phyloP scores from a whole-genome alignment of 2,797 vertebrate genomes.

The Rhinogobio ventralis region DNA sequence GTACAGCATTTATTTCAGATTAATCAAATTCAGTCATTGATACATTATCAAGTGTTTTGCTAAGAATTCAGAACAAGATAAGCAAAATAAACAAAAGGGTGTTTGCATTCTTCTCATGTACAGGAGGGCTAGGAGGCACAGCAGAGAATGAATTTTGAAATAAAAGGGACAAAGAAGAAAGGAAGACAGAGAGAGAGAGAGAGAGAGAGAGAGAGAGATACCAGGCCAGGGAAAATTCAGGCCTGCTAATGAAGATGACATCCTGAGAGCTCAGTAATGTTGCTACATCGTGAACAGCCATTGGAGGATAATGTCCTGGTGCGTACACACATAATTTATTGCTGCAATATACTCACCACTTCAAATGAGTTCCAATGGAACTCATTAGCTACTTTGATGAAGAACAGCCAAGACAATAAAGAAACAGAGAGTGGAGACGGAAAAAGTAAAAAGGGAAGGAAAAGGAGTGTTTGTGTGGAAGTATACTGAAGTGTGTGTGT shows the following conservation, averaged over 20 bases:
- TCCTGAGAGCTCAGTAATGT: conserved; percentile 49
- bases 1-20: no score
- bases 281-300: conserved; percentile 48
- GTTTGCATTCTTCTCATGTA: background rate
- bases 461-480: background rate
- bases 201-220: background rate
- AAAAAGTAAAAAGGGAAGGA: conserved; percentile 32
- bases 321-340: conserved; percentile 77
- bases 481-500: no score
- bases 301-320: conserved; percentile 69
- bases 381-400: conserved; percentile 76
- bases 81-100: background rate
- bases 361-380: conserved; percentile 77
- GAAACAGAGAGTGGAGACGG: conserved; percentile 26
- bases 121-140: background rate
- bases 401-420: conserved; percentile 70
- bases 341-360: conserved; percentile 74
- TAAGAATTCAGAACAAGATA: background rate
- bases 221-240: conserved; percentile 18
- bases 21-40: background rate
- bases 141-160: background rate
- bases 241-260: conserved; percentile 61
- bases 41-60: background rate
- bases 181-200: background rate
- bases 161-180: conserved; percentile 14